Conservation (phyloP, 2,888 invertebrate species). For the Oligia strigilis region DNA sequence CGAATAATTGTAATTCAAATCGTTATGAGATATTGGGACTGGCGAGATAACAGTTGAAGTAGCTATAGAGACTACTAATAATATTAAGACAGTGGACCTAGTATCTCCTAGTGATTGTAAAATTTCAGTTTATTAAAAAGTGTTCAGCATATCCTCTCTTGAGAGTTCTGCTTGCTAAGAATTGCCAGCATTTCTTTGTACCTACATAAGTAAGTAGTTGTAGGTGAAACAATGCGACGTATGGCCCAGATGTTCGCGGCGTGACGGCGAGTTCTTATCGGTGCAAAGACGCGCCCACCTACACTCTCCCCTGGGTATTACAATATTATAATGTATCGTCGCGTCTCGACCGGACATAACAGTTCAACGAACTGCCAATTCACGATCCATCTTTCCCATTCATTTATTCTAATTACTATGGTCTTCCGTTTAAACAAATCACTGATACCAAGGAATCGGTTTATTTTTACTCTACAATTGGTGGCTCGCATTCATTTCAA, state of each 20-base stretch:
- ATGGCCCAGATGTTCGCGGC: slow-evolving; percentile 80
- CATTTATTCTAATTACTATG: slow-evolving; percentile 53
- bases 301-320: slow-evolving; percentile 59
- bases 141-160: neutral
- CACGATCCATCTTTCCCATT: slow-evolving; percentile 52
- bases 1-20: slow-evolving; percentile 26
- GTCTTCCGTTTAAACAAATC: slow-evolving; percentile 41
- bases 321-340: slow-evolving; percentile 28
- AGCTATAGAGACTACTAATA: neutral
- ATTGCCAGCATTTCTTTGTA: slow-evolving; percentile 26
- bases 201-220: slow-evolving; percentile 20
- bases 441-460: neutral
- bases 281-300: slow-evolving; percentile 70
- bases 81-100: neutral
- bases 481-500: neutral
- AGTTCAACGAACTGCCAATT: slow-evolving; percentile 73
- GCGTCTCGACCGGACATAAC: slow-evolving; percentile 55
- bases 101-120: neutral
- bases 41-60: slow-evolving; percentile 5
- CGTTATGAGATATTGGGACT: slow-evolving; percentile 4
- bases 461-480: slow-evolving; percentile 1
- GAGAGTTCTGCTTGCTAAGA: slow-evolving; percentile 3
- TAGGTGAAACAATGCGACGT: slow-evolving; percentile 70
- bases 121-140: neutral
- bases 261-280: slow-evolving; percentile 79